Evolutionary conservation across 2,888 invertebrate genomes (phyloP).

Genomic region (Boloria euphrosyne): DNA sequence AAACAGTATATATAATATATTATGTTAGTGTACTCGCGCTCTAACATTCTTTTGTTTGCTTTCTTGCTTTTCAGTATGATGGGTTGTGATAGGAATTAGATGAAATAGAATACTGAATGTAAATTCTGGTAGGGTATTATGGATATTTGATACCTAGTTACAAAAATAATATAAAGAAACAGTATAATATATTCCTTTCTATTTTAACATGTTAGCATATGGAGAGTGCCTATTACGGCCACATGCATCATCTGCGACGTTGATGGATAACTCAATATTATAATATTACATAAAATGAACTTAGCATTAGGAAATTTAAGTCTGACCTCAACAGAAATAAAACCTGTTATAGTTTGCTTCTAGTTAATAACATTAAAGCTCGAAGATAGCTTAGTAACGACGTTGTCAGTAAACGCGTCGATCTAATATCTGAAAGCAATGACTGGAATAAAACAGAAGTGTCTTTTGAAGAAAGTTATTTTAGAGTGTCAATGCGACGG

Average conservation of each 20-base stretch:
- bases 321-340: slow-evolving; percentile 1
- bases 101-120: too few species aligned
- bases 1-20: too few species aligned
- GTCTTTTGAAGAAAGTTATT: slow-evolving; percentile 45
- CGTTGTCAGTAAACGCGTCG: slow-evolving; percentile 35
- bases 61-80: too few species aligned
- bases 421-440: slow-evolving; percentile 43
- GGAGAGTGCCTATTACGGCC: slow-evolving; percentile 5
- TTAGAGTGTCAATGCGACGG: slow-evolving; percentile 38
- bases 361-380: slow-evolving; percentile 29
- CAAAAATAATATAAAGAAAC: too few species aligned
- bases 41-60: too few species aligned
- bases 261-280: slow-evolving; percentile 19
- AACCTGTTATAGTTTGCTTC: slow-evolving; percentile 4
- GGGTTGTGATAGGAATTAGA: too few species aligned
- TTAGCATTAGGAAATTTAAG: slow-evolving; percentile 11
- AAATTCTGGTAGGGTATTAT: too few species aligned
- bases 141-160: too few species aligned
- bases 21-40: too few species aligned
- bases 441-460: slow-evolving; percentile 31
- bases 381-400: slow-evolving; percentile 36
- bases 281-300: slow-evolving; percentile 14
- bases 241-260: slow-evolving; percentile 20
- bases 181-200: background rate
- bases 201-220: background rate